Conservation (phyloP, 2,888 invertebrate species). For the Dyspetes luteomarginatus region DNA sequence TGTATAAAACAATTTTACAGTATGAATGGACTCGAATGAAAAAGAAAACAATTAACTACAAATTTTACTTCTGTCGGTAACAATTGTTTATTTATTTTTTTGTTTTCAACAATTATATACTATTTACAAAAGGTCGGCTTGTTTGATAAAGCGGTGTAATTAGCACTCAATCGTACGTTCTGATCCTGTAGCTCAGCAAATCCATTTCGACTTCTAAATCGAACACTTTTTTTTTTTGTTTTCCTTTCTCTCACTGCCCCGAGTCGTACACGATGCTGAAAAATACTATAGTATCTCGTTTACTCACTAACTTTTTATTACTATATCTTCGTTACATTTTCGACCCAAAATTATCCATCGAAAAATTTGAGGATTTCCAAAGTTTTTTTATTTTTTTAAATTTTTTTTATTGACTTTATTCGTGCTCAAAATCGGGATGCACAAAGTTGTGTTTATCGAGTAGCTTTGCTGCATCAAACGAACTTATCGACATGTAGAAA, state of each 20-base stretch:
- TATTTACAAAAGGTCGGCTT: conserved; percentile 61
- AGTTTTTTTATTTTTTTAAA: background rate
- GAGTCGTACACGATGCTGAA: conserved; percentile 15
- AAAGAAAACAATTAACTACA: background rate
- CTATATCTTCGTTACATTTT: conserved; percentile 31
- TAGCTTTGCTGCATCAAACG: conserved; percentile 18
- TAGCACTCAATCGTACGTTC: conserved; percentile 19
- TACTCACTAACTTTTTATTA: conserved; percentile 42
- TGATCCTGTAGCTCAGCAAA: conserved; percentile 12
- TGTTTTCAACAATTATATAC: conserved; percentile 62
- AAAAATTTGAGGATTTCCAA: background rate
- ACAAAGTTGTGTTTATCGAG: background rate
- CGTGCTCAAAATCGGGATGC: conserved; percentile 4
- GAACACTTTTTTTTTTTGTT: background rate
- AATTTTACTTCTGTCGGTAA: conserved; percentile 38
- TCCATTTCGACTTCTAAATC: conserved; percentile 2
- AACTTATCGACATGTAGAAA: conserved; percentile 44
- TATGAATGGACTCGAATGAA: conserved; percentile 10
- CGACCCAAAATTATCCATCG: conserved; percentile 32
- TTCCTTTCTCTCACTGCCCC: background rate
- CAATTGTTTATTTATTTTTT: conserved; percentile 50
- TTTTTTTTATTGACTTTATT: conserved; percentile 15
- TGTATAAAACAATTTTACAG: background rate
- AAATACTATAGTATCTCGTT: conserved; percentile 38
- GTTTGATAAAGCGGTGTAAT: conserved; percentile 45